A percentile compares a stretch with the other conserved stretches of the same genome.
phyloP scores from a whole-genome alignment of 2,888 invertebrate genomes.

The Pollenia griseotomentosa region DNA sequence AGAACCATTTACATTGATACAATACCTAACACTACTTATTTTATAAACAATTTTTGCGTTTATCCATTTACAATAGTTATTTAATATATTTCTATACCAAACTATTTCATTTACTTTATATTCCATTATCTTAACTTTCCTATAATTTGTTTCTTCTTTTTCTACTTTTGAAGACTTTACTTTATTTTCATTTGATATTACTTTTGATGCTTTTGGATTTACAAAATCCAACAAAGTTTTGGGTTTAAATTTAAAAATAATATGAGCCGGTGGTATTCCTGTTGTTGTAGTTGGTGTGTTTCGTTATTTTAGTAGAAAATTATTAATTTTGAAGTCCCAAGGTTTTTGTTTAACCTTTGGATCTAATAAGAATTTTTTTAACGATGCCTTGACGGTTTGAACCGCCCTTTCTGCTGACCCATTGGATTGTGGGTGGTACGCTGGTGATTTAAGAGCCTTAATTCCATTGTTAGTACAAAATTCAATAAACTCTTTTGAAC shows the following conservation, averaged over 20 bases:
- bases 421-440: conserved; percentile 19
- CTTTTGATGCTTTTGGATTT: background rate
- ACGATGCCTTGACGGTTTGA: conserved; percentile 28
- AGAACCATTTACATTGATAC: conserved; percentile 2
- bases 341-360: conserved; percentile 21
- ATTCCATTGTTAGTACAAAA: conserved; percentile 40
- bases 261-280: conserved; percentile 6
- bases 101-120: conserved; percentile 17
- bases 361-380: conserved; percentile 38
- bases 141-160: background rate
- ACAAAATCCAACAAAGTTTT: conserved; percentile 11
- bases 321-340: conserved; percentile 3
- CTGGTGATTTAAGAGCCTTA: conserved; percentile 5
- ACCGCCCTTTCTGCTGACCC: conserved; percentile 32
- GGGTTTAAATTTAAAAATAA: conserved; percentile 14
- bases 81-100: conserved; percentile 13
- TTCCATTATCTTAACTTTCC: background rate
- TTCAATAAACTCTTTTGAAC: conserved; percentile 31
- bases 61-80: conserved; percentile 35
- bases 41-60: conserved; percentile 11
- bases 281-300: conserved; percentile 32
- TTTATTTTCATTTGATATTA: background rate
- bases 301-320: conserved; percentile 15
- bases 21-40: conserved; percentile 22
- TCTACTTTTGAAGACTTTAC: background rate